These are phyloP conservation scores for Macroramphosus scolopax DNA, from an alignment of 2,797 vertebrate species.

Conservation along the genomic window DNA sequence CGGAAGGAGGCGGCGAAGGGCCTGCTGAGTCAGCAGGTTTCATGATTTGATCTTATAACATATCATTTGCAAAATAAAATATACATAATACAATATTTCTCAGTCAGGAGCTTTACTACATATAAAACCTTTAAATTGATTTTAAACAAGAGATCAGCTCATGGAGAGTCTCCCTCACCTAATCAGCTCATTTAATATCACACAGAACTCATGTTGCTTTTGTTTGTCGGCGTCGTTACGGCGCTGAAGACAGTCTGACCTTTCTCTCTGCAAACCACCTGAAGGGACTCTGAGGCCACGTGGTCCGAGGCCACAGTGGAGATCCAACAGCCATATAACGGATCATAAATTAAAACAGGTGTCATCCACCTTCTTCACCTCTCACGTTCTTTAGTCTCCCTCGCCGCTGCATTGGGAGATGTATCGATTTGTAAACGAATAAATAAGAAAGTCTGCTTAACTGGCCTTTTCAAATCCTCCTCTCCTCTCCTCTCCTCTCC, in stretches of 20 bases:
- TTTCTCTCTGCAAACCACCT: slow-evolving; percentile 1
- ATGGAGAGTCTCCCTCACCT: slow-evolving; percentile 16
- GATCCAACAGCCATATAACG: slow-evolving; percentile 25
- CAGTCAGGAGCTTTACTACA: slow-evolving; percentile 23
- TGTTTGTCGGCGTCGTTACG: slow-evolving; percentile 9
- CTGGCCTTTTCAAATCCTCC: slow-evolving; percentile 43
- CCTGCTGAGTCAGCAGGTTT: slow-evolving; percentile 37
- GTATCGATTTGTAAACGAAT: slow-evolving; percentile 71
- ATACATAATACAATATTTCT: no score
- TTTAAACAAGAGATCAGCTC: no score
- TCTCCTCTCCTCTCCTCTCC: slow-evolving; percentile 1
- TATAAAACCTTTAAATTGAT: no score
- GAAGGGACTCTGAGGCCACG: fast-evolving
- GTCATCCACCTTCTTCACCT: slow-evolving; percentile 20
- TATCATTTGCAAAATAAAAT: no score
- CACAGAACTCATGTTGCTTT: background rate
- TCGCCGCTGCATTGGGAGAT: slow-evolving; percentile 16
- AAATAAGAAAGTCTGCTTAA: slow-evolving; percentile 65
- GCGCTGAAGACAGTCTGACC: slow-evolving; percentile 4
- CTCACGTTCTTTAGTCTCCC: slow-evolving; percentile 26
- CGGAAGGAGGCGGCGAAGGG: slow-evolving; percentile 12
- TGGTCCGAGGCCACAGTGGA: background rate
- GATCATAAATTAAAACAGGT: slow-evolving; percentile 33
- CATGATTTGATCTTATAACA: slow-evolving; percentile 46
- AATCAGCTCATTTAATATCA: slow-evolving; percentile 19